Evolutionary conservation across 2,797 vertebrate genomes (phyloP), one percentile per base, ranked within the genome.

Genomic region (Sardinella longiceps): DNA sequence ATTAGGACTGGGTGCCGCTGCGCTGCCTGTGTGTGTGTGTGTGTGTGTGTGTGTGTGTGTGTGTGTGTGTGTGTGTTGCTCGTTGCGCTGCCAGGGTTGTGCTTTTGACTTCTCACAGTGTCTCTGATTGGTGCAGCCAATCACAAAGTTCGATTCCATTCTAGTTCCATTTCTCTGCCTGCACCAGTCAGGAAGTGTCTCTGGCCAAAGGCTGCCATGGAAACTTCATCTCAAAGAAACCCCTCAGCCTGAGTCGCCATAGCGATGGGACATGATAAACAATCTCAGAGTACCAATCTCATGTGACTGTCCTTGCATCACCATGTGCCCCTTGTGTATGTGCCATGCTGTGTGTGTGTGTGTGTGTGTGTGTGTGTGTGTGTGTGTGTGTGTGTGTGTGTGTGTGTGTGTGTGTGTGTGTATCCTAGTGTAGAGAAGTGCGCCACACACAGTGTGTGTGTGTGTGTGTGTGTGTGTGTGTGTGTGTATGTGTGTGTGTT

Each of bases 391-490:
- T 23, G 20, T 56, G 51, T 56, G 51, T 56, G 25, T 63, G 58
- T 63, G 58, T 63, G 56, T 58, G 56, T 58, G 23, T 58, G 6
- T 58, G 53, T 48, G 51, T 20, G 51, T 53, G 51, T 53, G 51
- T 63, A n/a, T n/a, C n/a, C n/a, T n/a, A n/a, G n/a, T n/a, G n/a
- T n/a, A n/a, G n/a, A n/a, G n/a, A n/a, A 25, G 58, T 28, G n/a
- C 39, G 2, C 6, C 39, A 43, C 2, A 6, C 39, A 2, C n/a
- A n/a, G n/a, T 43, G n/a, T 2, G 6, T 10, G 58, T 11, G n/a
- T 63, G n/a, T 60, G 23, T 60, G 58, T 25, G 58, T 60, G 58
- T 60, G 58, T 28, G 58, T 63, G 58, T 63, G 58, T 63, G 58
- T 48, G 46, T 48, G 46, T 48, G 46, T 48, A 9, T 48, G 2